Percentiles rank a stretch among this genome's conserved stretches.
Evolutionary conservation across 2,888 invertebrate genomes (phyloP).

Genomic region (Labia minor): DNA sequence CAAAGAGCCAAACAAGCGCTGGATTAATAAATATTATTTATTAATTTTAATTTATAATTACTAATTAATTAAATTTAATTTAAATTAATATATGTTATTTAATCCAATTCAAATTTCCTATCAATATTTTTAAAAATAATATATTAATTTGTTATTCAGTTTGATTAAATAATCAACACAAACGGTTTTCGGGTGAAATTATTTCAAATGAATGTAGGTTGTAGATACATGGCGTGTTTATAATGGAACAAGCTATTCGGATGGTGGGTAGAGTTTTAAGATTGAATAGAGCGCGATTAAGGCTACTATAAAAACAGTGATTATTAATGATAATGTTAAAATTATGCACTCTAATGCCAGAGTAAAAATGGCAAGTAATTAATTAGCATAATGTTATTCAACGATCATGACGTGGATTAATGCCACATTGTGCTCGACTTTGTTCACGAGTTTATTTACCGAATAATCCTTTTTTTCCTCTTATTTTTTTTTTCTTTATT

Average conservation of each 20-base stretch:
- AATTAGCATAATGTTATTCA: constrained; percentile 7
- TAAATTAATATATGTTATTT: too few species aligned
- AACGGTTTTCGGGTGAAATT: too few species aligned
- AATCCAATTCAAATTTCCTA: too few species aligned
- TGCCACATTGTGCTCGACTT: background rate
- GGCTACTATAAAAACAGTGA: constrained; percentile 7
- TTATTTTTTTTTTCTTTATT: background rate
- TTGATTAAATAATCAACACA: too few species aligned
- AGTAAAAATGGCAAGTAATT: constrained; percentile 4
- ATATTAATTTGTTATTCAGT: too few species aligned
- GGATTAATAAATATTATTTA: too few species aligned
- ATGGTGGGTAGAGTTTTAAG: background rate
- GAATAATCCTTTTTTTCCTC: background rate
- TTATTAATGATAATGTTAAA: constrained; percentile 8
- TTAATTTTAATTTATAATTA: too few species aligned
- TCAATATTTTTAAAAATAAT: too few species aligned
- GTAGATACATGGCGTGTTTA: constrained; percentile 8
- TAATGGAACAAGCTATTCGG: background rate
- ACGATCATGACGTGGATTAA: background rate
- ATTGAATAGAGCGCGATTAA: constrained; percentile 8
- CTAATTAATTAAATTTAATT: too few species aligned
- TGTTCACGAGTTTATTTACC: background rate
- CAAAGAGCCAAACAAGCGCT: too few species aligned
- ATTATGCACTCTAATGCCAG: constrained; percentile 8
- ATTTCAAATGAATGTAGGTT: constrained; percentile 2